These are phyloP conservation scores for Anthrax anthrax DNA, from an alignment of 2,888 invertebrate species.

Conservation along the genomic window DNA sequence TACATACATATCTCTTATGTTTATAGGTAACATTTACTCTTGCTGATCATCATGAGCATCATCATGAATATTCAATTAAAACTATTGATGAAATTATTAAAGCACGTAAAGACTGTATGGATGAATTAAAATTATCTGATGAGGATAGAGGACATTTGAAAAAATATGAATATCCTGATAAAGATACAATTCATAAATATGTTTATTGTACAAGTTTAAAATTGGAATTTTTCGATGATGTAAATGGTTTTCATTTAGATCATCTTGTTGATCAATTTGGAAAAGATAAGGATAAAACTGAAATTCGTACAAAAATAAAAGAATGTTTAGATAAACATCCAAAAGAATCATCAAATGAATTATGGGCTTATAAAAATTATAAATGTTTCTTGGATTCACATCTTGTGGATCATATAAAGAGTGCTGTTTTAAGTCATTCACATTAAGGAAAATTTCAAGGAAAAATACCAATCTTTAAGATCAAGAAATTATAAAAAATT, in stretches of 20 bases:
- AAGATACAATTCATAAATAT: conserved; percentile 23
- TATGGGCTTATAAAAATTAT: conserved; percentile 32
- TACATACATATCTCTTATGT: not conserved
- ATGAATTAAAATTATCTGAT: conserved; percentile 17
- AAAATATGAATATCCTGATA: conserved; percentile 21
- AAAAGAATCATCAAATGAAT: conserved; percentile 24
- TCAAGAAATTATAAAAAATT: no score
- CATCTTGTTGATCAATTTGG: conserved; percentile 28
- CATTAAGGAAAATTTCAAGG: no score
- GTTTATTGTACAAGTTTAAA: conserved; percentile 22
- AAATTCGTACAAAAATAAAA: conserved; percentile 26
- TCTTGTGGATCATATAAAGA: not conserved
- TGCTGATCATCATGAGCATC: not conserved
- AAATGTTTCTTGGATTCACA: conserved; percentile 22
- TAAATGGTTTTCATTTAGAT: conserved; percentile 25
- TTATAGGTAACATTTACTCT: not conserved
- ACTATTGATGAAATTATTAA: conserved; percentile 20
- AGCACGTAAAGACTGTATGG: conserved; percentile 22
- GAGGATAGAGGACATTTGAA: conserved; percentile 20
- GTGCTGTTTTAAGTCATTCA: not conserved
- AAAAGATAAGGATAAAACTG: conserved; percentile 23
- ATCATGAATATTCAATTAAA: conserved; percentile 23
- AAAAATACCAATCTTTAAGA: no score
- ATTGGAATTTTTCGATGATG: conserved; percentile 22
- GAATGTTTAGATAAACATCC: conserved; percentile 32